Percentiles rank a stretch among this genome's conserved stretches.
Conservation (phyloP, 2,797 vertebrate species). For the Enteromius unitaeniatus region DNA sequence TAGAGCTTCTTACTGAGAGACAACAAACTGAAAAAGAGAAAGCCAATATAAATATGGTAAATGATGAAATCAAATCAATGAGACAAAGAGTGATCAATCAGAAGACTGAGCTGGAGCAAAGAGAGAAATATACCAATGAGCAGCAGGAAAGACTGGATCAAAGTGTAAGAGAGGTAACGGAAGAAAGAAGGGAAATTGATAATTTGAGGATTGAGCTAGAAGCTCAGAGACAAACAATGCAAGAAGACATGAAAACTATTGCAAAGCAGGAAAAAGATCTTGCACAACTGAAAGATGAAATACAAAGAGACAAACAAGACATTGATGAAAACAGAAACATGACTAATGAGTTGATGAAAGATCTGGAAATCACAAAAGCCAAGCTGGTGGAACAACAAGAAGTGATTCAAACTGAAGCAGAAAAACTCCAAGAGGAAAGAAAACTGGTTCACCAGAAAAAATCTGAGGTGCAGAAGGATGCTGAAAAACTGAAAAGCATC, state of each 20-base stretch:
- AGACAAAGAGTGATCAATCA: background rate
- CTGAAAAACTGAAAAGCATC: conserved; percentile 6
- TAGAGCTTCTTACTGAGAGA: background rate
- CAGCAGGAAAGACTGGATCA: conserved; percentile 25
- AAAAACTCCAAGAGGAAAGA: conserved; percentile 33
- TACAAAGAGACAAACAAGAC: conserved; percentile 30
- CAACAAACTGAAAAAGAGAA: conserved; percentile 23
- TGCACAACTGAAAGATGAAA: background rate
- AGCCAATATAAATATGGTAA: background rate
- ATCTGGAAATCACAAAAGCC: conserved; percentile 28
- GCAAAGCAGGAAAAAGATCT: conserved; percentile 30
- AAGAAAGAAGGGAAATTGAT: conserved; percentile 9
- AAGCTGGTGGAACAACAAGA: background rate
- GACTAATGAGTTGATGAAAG: conserved; percentile 3
- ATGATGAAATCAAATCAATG: conserved; percentile 3
- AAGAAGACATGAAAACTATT: conserved; percentile 22
- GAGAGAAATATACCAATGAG: conserved; percentile 3
- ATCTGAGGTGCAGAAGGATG: conserved; percentile 10
- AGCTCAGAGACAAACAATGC: background rate
- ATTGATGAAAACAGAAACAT: background rate
- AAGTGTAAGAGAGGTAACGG: background rate
- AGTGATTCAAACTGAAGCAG: background rate
- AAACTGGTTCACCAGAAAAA: conserved; percentile 6
- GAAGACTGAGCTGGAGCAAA: conserved; percentile 7
- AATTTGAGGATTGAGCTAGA: conserved; percentile 11